Evolutionary conservation across 2,797 vertebrate species (phyloP), one percentile per base, ranked within the genome.

Genomic region (Furcifer pardalis): DNA sequence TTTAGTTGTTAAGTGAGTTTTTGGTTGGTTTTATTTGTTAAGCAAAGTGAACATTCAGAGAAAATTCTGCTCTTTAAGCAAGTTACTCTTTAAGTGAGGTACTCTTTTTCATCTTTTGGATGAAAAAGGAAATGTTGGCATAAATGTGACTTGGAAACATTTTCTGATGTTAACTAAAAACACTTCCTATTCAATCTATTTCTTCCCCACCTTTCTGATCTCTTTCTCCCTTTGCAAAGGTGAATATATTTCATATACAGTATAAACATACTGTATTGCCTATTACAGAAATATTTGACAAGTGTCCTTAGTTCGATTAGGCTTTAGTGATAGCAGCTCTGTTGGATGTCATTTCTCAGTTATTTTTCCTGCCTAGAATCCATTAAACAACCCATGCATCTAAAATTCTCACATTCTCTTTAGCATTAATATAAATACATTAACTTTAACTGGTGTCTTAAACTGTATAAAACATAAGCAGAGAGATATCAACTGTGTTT

Each of bases 181-280:
- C 25, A 60, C 49, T 5, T 0, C 0, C 9, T n/a, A 5, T n/a
- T 13, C 49, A 82, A 52, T 35, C 37, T 63, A 42, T 42, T 2
- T 0, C 42, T 35, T 30, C 44, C 52, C 1, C 3, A 84, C 1
- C 8, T 30, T 59, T 40, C n/a, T n/a, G n/a, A 46, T n/a, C 75
- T 35, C 5, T 73, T 35, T 68, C 62, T n/a, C 15, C 40, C 80
- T 44, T 7, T 3, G 71, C 1, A 0, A 1, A 32, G 5, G 7
- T 25, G 0, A 5, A 81, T 25, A 10, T 6, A 7, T 7, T 81
- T 42, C 65, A 63, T 3, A 12, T 66, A 27, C n/a, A n/a, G n/a
- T n/a, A n/a, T 66, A 46, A 40, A 15, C 1, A 1, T 35, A 2
- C 19, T 2, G 25, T 35, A 2, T 21, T 2, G 25, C 65, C 73